Conservation (phyloP, 2,797 vertebrate genomes). For the Eupleurogrammus muticus region DNA sequence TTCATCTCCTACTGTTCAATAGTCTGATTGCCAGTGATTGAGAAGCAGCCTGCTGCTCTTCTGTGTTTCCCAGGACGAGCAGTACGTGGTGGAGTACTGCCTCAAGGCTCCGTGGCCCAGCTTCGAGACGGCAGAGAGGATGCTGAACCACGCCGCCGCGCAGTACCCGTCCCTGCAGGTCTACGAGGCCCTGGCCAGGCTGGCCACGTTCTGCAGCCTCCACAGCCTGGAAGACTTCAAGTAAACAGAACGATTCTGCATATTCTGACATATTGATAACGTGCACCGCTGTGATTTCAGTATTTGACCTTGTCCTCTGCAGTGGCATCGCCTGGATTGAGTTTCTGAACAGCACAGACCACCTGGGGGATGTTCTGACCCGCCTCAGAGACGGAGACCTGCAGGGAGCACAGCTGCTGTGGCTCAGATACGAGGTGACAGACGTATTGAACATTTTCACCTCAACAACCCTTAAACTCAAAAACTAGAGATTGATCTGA, state of each 20-base stretch:
- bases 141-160: conserved; percentile 88
- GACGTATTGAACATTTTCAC: not conserved
- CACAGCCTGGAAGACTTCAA: conserved; percentile 91
- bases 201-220: conserved; percentile 92
- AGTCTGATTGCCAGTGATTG: too few species aligned
- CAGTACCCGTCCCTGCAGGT: conserved; percentile 83
- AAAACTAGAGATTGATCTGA: too few species aligned
- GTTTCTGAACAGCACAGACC: conserved; percentile 91
- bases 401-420: conserved; percentile 91
- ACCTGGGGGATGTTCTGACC: conserved; percentile 85
- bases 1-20: too few species aligned
- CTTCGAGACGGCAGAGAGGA: conserved; percentile 92
- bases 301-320: conserved; percentile 24
- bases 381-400: conserved; percentile 89
- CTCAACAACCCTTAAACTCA: too few species aligned
- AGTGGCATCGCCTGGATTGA: conserved; percentile 95
- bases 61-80: conserved; percentile 88
- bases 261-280: not conserved
- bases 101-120: conserved; percentile 93
- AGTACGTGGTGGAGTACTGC: conserved; percentile 95
- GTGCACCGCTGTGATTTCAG: not conserved
- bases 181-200: conserved; percentile 88
- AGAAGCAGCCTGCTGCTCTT: too few species aligned
- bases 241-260: conserved; percentile 71
- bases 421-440: conserved; percentile 92